Conservation (phyloP, 2,888 invertebrate species). For the Sarcophaga variegata region DNA sequence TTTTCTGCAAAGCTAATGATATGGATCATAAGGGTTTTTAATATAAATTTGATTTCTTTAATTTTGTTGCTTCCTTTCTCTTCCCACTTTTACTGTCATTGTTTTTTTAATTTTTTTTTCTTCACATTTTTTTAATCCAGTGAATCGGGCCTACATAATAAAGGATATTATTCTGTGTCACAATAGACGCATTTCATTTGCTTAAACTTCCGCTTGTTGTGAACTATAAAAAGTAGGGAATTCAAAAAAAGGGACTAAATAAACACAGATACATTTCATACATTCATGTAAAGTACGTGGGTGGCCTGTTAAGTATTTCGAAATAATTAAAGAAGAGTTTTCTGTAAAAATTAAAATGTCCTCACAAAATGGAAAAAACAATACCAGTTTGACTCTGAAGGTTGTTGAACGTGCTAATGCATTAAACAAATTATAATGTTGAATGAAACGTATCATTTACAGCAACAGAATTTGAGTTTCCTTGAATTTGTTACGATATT, state of each 20-base stretch:
- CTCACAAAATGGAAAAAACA: too few species aligned
- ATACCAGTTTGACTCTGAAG: too few species aligned
- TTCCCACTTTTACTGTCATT: not conserved
- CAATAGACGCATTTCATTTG: conserved; percentile 53
- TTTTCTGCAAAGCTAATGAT: conserved; percentile 51
- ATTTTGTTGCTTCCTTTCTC: not conserved
- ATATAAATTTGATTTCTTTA: not conserved
- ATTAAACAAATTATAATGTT: too few species aligned
- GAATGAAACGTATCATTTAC: too few species aligned
- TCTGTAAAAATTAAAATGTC: too few species aligned
- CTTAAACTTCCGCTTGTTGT: conserved; percentile 49
- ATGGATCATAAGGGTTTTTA: not conserved
- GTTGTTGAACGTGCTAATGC: too few species aligned
- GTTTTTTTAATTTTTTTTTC: not conserved
- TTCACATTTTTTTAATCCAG: not conserved
- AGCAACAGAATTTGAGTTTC: too few species aligned
- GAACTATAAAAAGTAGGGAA: not conserved
- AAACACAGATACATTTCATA: not conserved
- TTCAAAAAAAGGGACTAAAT: not conserved
- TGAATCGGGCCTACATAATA: conserved; percentile 45
- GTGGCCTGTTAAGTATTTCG: too few species aligned
- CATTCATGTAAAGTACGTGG: too few species aligned
- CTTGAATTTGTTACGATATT: too few species aligned
- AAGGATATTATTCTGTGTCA: conserved; percentile 52
- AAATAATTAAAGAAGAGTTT: too few species aligned